Evolutionary conservation across 2,113 vertebrate genomes (phyloP).

Genomic region (Syrrhaptes paradoxus): DNA sequence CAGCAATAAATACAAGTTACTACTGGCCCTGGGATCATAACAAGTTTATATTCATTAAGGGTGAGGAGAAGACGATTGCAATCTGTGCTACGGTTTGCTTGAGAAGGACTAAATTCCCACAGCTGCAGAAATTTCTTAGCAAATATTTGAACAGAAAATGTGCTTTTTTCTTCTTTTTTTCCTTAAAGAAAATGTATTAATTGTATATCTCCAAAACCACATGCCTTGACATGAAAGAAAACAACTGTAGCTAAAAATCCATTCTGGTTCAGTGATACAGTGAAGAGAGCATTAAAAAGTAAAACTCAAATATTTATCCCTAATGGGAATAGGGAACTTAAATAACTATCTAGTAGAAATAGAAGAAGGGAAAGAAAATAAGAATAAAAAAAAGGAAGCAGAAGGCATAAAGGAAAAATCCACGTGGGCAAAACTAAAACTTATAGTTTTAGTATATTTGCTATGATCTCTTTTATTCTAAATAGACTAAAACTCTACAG

Average conservation of each 20-base stretch:
- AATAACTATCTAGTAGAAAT: not conserved
- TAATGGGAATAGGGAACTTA: not conserved
- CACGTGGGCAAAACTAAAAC: not conserved
- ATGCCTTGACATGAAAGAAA: conserved; percentile 6
- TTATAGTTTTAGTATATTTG: not conserved
- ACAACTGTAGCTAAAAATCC: not conserved
- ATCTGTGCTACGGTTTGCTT: not conserved
- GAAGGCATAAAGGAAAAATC: not conserved
- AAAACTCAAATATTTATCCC: not conserved
- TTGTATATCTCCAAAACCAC: not conserved
- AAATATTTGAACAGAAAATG: conserved; percentile 6
- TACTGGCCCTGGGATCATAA: not conserved
- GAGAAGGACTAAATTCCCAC: not conserved
- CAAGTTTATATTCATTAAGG: not conserved
- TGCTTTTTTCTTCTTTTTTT: not conserved
- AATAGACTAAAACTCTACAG: not conserved
- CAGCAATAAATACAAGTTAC: not conserved
- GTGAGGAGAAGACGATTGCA: not conserved
- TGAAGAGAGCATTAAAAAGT: not conserved
- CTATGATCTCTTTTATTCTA: not conserved
- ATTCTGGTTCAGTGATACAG: not conserved
- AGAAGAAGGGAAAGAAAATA: not conserved
- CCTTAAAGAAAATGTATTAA: not conserved
- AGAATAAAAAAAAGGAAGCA: accelerated
- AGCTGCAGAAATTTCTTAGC: not conserved